phyloP scores from a whole-genome alignment of 30 jellyfish, hydroid and myxozoan genomes.

The Turritopsis rubra region DNA sequence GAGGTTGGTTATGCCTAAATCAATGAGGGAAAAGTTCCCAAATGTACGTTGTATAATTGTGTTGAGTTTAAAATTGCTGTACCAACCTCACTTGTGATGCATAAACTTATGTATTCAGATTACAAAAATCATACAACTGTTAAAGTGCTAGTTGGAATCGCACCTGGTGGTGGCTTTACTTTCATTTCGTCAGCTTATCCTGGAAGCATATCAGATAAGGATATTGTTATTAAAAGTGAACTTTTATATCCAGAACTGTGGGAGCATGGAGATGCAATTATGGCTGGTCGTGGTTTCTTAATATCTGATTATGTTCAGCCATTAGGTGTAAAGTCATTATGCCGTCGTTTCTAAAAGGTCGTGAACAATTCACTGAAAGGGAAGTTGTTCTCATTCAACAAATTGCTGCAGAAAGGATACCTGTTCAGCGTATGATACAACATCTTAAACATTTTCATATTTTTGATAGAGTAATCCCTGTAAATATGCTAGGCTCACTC shows the following conservation, averaged over 20 bases:
- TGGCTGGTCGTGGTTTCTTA: conserved; percentile 32
- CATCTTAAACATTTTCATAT: conserved; percentile 6
- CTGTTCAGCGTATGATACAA: conserved; percentile 21
- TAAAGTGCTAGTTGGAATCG: conserved; percentile 19
- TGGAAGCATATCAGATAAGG: conserved; percentile 24
- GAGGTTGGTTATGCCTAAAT: neutral
- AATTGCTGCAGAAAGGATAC: conserved; percentile 15
- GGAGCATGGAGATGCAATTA: conserved; percentile 24
- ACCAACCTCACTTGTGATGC: conserved; percentile 6
- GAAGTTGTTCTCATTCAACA: conserved; percentile 14
- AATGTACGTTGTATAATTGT: neutral
- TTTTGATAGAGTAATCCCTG: conserved; percentile 9
- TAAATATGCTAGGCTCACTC: conserved; percentile 17
- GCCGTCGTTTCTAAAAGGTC: conserved; percentile 11
- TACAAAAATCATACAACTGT: conserved; percentile 25
- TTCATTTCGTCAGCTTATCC: conserved; percentile 38
- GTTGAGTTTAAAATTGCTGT: conserved; percentile 24
- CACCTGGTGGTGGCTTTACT: conserved; percentile 43
- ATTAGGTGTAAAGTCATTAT: conserved; percentile 7
- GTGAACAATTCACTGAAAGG: conserved; percentile 14
- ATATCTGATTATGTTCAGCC: conserved; percentile 20
- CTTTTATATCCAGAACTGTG: conserved; percentile 19
- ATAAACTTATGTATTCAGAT: conserved; percentile 20
- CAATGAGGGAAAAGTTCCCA: conserved; percentile 18
- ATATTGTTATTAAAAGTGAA: conserved; percentile 26